Percentiles rank a stretch among this genome's conserved stretches.
These are phyloP conservation scores for Phymatocera aterrima DNA, from an alignment of 2,888 invertebrate species.

Conservation along the genomic window DNA sequence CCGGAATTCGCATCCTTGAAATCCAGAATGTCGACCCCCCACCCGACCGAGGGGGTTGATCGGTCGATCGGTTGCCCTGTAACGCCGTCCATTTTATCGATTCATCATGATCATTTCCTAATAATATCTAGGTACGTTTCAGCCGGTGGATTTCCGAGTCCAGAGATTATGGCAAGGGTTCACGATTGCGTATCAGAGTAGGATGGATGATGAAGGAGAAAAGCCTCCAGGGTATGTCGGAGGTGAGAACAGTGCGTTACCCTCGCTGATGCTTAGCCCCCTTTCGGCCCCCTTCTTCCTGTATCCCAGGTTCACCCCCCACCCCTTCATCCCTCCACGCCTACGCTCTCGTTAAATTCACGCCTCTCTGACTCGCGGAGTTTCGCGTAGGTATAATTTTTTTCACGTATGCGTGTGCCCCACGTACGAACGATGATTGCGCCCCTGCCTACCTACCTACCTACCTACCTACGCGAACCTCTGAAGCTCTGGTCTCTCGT, in stretches of 20 bases:
- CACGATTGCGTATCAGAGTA: neutral
- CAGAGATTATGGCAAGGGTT: conserved; percentile 31
- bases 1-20: too few species aligned
- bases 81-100: neutral
- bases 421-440: conserved; percentile 34
- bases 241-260: conserved; percentile 68
- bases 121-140: neutral
- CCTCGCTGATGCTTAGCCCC: conserved; percentile 56
- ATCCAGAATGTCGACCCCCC: conserved; percentile 35
- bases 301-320: neutral
- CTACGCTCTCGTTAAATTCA: conserved; percentile 44
- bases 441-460: too few species aligned
- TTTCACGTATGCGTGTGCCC: conserved; percentile 39
- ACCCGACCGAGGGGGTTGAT: conserved; percentile 6
- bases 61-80: conserved; percentile 13
- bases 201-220: conserved; percentile 50
- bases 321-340: conserved; percentile 4
- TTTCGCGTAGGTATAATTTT: conserved; percentile 34
- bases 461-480: conserved; percentile 8
- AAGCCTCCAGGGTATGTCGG: conserved; percentile 64
- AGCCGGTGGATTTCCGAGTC: neutral
- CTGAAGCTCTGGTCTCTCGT: neutral
- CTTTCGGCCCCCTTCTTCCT: conserved; percentile 49
- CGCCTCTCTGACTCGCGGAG: conserved; percentile 42
- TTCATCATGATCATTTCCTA: conserved; percentile 6